Base-by-base conservation (phyloP, 37 sponge, comb jelly and placozoan genomes). In the Haliclona indistincta region DNA sequence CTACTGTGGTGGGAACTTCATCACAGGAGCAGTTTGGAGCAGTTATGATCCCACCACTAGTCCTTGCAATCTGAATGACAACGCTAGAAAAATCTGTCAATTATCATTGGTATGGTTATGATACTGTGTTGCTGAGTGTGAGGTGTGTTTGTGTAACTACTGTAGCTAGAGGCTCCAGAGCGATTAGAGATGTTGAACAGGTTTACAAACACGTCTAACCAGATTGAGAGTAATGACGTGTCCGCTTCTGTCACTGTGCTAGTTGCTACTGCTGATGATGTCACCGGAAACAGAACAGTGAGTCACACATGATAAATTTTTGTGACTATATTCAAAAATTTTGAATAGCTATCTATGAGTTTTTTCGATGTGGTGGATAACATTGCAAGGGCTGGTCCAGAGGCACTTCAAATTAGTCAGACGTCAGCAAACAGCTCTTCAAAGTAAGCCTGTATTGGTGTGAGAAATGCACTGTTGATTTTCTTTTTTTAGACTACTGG, bases 1-100 rank as follows among this genome's bases (percentile, higher is more conserved):
- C 17, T 38, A 28, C 34, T 87, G 88, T 76, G 71, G 39, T 6
- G 88, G 88, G 29, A 38, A 76, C 38, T 87, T 75, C 61, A 38
- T 22, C 8, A 41, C n/a, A 70, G 77, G 81, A 64, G 81, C 64
- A 51, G 23, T 29, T 36, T 87, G 88, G 88, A n/a, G 35, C 26
- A 30, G 54, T 2, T n/a, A n/a, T n/a, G n/a, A n/a, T n/a, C 75
- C 81, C n/a, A 28, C 51, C n/a, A 29, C 29, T 3, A 10, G 39
- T 25, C 29, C 42, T 1, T 87, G 88, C 40, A 32, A 87, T 25
- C 76, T 87, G 39, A 44, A 49, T 47, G 54, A 23, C 44, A 33
- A 33, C 1, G 64, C 66, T 3, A 35, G 71, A 38, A 19, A 28
- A 1, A 53, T 84, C 6, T 84, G 85, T 61, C 64, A 54, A 2